Conservation (phyloP, 53 echinoderm and acorn worm species). For the Temnopleurus reevesii region DNA sequence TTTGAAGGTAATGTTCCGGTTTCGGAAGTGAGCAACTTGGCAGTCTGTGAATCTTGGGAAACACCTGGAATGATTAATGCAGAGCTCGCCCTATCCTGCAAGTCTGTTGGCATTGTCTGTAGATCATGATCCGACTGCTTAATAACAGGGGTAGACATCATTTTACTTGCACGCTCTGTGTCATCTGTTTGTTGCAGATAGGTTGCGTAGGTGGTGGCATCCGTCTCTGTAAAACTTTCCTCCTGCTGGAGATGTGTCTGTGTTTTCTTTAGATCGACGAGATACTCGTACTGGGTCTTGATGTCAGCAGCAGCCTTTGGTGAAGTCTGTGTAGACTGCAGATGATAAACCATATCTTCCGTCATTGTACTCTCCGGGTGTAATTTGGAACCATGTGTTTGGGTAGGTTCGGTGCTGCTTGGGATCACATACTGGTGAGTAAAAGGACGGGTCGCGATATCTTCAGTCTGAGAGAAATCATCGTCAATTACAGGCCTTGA, state of each 20-base stretch:
- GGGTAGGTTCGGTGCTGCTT: background rate
- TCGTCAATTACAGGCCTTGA: conserved; percentile 1
- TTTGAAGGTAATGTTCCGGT: background rate
- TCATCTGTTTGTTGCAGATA: conserved; percentile 24
- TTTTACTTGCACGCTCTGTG: background rate
- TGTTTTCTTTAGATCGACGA: background rate
- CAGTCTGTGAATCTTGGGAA: conserved; percentile 18
- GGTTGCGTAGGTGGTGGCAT: background rate
- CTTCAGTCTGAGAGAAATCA: conserved; percentile 2
- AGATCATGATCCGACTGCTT: background rate
- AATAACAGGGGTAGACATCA: background rate
- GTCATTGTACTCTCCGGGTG: conserved; percentile 8
- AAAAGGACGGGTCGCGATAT: background rate
- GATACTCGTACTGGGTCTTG: conserved; percentile 35
- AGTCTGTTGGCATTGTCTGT: background rate
- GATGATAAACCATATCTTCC: background rate
- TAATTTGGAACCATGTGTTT: background rate
- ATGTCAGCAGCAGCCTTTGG: background rate
- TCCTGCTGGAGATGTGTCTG: background rate
- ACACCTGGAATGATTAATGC: background rate
- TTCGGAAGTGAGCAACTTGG: background rate
- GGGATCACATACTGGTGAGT: conserved; percentile 1
- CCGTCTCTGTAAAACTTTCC: conserved; percentile 37
- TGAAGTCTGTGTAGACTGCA: conserved; percentile 19
- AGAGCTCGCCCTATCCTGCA: background rate